Evolutionary conservation across 2,113 vertebrate species (phyloP), one percentile per base, ranked within the genome.

Genomic region (Brachypteracias leptosomus): DNA sequence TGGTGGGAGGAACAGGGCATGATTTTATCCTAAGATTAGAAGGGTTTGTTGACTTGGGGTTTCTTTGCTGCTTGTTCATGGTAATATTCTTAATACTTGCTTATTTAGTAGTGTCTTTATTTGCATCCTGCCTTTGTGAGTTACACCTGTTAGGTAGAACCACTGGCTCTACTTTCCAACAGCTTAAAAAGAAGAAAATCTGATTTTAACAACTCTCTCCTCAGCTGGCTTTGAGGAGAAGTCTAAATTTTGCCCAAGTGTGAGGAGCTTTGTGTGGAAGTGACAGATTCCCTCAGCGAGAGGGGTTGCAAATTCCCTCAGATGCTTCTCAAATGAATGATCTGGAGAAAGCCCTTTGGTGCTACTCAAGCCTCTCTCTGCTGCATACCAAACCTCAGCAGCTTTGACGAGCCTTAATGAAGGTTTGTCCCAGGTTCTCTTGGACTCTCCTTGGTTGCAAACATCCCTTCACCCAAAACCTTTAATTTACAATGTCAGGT

Each of bases 371-470:
- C 76, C 90, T 91, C 0, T 25, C 95, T 94, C 46, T 76, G 77
- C 93, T 96, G 97, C 95, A 95, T 97, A 95, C 97, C 95, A 96
- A 96, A 59, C 91, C 95, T 91, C 52, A 89, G 91, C 82, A 97
- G 83, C 91, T 96, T 95, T 96, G 91, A 96, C 28, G 17, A 89
- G 83, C 79, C 74, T 93, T 97, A 96, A 94, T 96, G 77, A 96
- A 97, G 81, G 70, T 86, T 93, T 94, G 93, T 94, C 92, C 72
- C 90, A 85, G 93, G 96, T 96, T 95, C 93, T 96, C 83, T 89
- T 96, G 95, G 82, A 74, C 89, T 95, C 85, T 94, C 0, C 4
- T 85, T 95, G 88, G 88, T 75, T 95, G 94, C 93, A 96, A 95
- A 90, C 93, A 81, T 95, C 91, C 89, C 93, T 95, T 88, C 85